Conservation (phyloP, 2,797 vertebrate species). For the Enteromius unitaeniatus region DNA sequence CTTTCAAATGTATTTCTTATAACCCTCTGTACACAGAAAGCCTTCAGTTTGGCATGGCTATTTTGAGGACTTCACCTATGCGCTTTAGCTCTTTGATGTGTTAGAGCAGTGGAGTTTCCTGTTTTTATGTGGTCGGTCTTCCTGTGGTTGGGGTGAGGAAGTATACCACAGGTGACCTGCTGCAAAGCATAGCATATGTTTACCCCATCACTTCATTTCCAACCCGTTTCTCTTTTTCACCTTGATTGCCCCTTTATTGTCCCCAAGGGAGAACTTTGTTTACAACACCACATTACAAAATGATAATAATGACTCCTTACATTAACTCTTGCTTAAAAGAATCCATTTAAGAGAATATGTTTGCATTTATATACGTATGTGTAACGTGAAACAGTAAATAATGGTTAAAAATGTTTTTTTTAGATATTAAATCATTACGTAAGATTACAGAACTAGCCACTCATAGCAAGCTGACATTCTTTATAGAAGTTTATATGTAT, state of each 20-base stretch:
- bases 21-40: background rate
- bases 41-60: background rate
- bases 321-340: background rate
- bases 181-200: slow-evolving; percentile 18
- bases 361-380: background rate
- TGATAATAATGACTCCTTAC: background rate
- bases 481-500: background rate
- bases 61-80: slow-evolving; percentile 32
- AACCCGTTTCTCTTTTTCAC: background rate
- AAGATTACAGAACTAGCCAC: background rate
- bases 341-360: background rate
- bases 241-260: slow-evolving; percentile 5
- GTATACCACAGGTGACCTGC: slow-evolving; percentile 44
- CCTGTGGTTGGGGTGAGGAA: slow-evolving; percentile 52
- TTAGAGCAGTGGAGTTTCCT: slow-evolving; percentile 47
- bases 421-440: background rate
- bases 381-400: background rate
- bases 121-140: slow-evolving; percentile 53
- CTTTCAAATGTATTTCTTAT: background rate
- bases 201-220: background rate
- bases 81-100: slow-evolving; percentile 24
- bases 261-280: background rate
- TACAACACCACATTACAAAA: background rate
- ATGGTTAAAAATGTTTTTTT: background rate
- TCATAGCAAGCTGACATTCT: slow-evolving; percentile 1